phyloP scores from a whole-genome alignment of 2,888 invertebrate species.

The Drosophila neotestacea region DNA sequence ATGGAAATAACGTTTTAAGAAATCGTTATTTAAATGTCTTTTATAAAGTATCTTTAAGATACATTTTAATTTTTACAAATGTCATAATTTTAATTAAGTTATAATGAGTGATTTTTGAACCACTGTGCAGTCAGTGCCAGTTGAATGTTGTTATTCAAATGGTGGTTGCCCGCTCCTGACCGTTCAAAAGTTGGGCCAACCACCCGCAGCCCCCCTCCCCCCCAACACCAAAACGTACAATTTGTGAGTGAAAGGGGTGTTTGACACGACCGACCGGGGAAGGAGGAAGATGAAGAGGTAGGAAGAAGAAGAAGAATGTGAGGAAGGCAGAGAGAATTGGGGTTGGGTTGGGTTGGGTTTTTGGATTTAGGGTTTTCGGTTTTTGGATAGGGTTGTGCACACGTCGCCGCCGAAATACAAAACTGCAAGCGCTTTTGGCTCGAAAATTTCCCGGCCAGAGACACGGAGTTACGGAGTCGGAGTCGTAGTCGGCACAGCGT shows the following conservation, averaged over 20 bases:
- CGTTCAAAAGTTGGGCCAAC: slow-evolving; percentile 42
- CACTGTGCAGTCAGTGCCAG: slow-evolving; percentile 43
- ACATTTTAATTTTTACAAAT: no score
- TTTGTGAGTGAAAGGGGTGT: slow-evolving; percentile 31
- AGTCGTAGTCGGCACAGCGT: slow-evolving; percentile 23
- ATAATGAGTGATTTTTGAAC: neutral
- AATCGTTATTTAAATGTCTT: no score
- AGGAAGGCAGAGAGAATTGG: neutral
- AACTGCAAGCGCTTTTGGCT: slow-evolving; percentile 64
- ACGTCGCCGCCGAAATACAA: slow-evolving; percentile 41
- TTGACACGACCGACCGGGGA: neutral
- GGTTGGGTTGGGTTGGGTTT: neutral
- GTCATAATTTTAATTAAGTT: neutral
- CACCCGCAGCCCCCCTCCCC: slow-evolving; percentile 24
- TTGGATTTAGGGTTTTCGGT: slow-evolving; percentile 15
- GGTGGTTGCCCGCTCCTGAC: slow-evolving; percentile 45
- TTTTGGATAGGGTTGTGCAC: slow-evolving; percentile 37
- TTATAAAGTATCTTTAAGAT: no score
- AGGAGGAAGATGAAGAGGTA: neutral
- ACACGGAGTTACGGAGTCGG: slow-evolving; percentile 19
- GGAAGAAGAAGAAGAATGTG: neutral
- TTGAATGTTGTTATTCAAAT: slow-evolving; percentile 41
- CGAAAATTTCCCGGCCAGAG: slow-evolving; percentile 37
- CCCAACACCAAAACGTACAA: neutral
- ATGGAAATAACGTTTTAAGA: no score